Evolutionary conservation across 2,797 vertebrate species (phyloP), one percentile per base, ranked within the genome.

Genomic region (Sebastes hubbsi): DNA sequence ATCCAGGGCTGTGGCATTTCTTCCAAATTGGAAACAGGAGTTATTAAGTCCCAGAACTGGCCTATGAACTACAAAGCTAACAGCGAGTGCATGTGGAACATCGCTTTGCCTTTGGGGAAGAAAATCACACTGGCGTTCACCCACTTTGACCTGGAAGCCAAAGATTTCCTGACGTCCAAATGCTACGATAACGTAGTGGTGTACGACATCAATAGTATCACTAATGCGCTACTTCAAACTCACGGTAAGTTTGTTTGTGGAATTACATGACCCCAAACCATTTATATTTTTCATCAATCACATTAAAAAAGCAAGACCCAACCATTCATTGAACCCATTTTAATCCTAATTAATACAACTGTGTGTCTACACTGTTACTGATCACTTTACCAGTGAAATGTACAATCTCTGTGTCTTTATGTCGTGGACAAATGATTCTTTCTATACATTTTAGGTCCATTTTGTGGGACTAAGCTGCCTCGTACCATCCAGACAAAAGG

Each of bases 41-140:
- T 96, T 38, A 95, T 97, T 46, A 95, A 91, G 70, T 96, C 95
- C 70, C 85, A 90, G 22, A 94, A 95, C 78, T 96, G 95, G 95
- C 96, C 96, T 2, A 85, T 87, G 91, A 94, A 94, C 88, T 96
- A 96, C 89, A 89, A 91, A 20, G 87, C 91, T 11, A 95, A 95
- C 82, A 30, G 81, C 3, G 87, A 94, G 82, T 96, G 96, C 85
- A 89, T 96, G 90, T 96, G 96, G 96, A 94, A 82, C 66, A 86
- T 96, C 9, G 77, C 60, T 32, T 54, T 87, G 49, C 94, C 95
- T 12, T 14, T 72, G 1, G 87, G 90, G 1, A 90, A 95, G 72
- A 93, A 80, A 24, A 92, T 96, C 85, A 90, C 85, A 0, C 75
- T 96, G 75, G 92, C 69, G 0, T 97, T 97, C 90, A 96, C 95